phyloP scores from a whole-genome alignment of 1,140 invertebrate genomes.

The Bombus soroeensis region DNA sequence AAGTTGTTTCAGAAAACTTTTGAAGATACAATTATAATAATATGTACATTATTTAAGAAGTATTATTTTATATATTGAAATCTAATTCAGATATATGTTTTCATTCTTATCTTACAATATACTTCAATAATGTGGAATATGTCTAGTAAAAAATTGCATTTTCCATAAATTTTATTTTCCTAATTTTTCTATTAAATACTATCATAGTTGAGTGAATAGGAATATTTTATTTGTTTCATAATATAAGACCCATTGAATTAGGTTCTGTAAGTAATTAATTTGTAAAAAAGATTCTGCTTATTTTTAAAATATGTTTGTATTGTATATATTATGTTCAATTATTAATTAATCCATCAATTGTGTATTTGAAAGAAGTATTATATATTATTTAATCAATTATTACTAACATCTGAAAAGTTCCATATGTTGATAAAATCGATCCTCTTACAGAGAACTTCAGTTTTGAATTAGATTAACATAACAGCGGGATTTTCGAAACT shows the following conservation, averaged over 20 bases:
- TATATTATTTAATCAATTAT: slow-evolving; percentile 48
- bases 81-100: slow-evolving; percentile 15
- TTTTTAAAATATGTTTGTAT: slow-evolving; percentile 5
- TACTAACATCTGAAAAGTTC: slow-evolving; percentile 4
- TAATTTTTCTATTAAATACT: slow-evolving; percentile 37
- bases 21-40: neutral
- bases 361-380: slow-evolving; percentile 60
- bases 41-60: neutral
- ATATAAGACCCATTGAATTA: neutral
- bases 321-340: slow-evolving; percentile 48
- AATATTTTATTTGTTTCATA: slow-evolving; percentile 6
- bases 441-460: slow-evolving; percentile 3
- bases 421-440: slow-evolving; percentile 20
- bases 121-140: slow-evolving; percentile 36
- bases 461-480: slow-evolving; percentile 39
- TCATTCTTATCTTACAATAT: slow-evolving; percentile 19
- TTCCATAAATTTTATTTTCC: neutral
- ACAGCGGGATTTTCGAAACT: slow-evolving; percentile 64
- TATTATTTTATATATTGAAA: neutral
- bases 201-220: neutral
- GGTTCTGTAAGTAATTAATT: neutral
- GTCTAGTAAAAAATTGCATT: slow-evolving; percentile 36
- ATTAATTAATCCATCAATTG: slow-evolving; percentile 29
- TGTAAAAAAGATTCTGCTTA: neutral
- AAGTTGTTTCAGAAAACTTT: neutral